These are phyloP conservation scores for Molanna angustata DNA, from an alignment of 2,888 invertebrate genomes.

Conservation along the genomic window DNA sequence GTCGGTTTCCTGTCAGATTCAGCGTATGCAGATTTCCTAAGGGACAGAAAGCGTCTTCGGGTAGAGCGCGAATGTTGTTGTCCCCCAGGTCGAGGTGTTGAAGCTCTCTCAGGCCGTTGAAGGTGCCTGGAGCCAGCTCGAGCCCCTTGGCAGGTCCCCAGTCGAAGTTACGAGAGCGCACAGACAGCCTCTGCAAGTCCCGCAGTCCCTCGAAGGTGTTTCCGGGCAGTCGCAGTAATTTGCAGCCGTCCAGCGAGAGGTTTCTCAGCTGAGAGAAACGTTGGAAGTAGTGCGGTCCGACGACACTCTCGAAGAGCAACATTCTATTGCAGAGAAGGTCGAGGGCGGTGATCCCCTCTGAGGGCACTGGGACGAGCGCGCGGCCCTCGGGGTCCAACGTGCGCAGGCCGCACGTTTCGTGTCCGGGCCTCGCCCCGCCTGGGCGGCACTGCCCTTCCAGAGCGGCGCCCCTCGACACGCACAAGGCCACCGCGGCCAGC, in stretches of 20 bases:
- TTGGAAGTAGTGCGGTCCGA: conserved; percentile 69
- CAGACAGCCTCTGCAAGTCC: conserved; percentile 72
- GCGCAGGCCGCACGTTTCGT: conserved; percentile 60
- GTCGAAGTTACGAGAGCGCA: conserved; percentile 77
- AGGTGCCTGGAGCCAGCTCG: conserved; percentile 68
- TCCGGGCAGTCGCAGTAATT: conserved; percentile 71
- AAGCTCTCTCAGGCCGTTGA: conserved; percentile 76
- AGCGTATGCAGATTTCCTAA: conserved; percentile 75
- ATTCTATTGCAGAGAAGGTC: conserved; percentile 75
- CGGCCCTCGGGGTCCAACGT: conserved; percentile 68
- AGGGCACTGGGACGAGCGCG: conserved; percentile 58
- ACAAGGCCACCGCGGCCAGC: conserved; percentile 40
- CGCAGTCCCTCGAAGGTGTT: conserved; percentile 77
- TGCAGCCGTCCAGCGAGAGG: conserved; percentile 74
- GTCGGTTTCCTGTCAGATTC: conserved; percentile 81
- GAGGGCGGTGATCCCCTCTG: conserved; percentile 71
- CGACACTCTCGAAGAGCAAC: conserved; percentile 73
- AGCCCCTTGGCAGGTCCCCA: conserved; percentile 75
- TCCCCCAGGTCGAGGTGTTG: conserved; percentile 76
- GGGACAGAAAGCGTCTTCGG: conserved; percentile 76
- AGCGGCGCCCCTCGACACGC: conserved; percentile 48
- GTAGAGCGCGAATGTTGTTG: conserved; percentile 79
- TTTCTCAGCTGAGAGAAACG: conserved; percentile 72
- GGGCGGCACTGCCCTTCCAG: conserved; percentile 45
- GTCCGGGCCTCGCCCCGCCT: conserved; percentile 36